Percentiles rank a stretch among this genome's conserved stretches.
Evolutionary conservation across 1,140 invertebrate genomes (phyloP).

Genomic region (Mamestra configurata): DNA sequence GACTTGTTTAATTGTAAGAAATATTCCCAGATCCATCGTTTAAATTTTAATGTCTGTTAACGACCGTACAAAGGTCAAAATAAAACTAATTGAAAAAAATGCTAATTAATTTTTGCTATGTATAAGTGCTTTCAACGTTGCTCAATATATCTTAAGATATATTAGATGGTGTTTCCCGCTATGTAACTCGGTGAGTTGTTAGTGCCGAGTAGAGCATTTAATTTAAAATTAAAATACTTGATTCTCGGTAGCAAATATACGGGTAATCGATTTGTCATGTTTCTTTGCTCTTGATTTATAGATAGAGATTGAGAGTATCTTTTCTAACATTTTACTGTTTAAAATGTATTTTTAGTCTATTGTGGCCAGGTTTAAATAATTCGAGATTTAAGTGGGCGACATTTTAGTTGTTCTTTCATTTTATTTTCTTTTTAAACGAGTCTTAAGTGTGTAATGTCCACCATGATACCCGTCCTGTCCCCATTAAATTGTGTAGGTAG

Average conservation of each 20-base stretch:
- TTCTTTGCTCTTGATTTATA: slow-evolving; percentile 20
- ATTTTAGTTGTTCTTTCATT: neutral
- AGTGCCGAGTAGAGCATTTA: slow-evolving; percentile 30
- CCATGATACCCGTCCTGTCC: neutral
- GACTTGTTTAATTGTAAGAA: slow-evolving; percentile 34
- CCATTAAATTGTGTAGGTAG: neutral
- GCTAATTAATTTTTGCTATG: slow-evolving; percentile 20
- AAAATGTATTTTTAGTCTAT: neutral
- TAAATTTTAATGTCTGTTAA: slow-evolving; percentile 38
- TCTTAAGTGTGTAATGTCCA: neutral
- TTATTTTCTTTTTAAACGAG: neutral
- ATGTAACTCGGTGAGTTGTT: slow-evolving; percentile 21
- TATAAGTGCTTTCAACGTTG: neutral
- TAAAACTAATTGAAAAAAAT: slow-evolving; percentile 4
- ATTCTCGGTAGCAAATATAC: slow-evolving; percentile 22
- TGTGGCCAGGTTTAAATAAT: neutral
- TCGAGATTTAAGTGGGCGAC: neutral
- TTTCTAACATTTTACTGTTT: slow-evolving; percentile 5
- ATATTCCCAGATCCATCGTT: slow-evolving; percentile 37
- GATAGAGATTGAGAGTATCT: neutral
- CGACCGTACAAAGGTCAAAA: slow-evolving; percentile 46
- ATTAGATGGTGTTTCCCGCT: neutral
- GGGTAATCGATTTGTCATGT: slow-evolving; percentile 40
- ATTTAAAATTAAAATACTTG: slow-evolving; percentile 39
- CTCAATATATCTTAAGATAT: slow-evolving; percentile 28